A percentile compares a stretch with the other conserved stretches of the same genome.
These are phyloP conservation scores for Drosophila biarmipes DNA, from an alignment of 1,140 invertebrate genomes.

Conservation along the genomic window DNA sequence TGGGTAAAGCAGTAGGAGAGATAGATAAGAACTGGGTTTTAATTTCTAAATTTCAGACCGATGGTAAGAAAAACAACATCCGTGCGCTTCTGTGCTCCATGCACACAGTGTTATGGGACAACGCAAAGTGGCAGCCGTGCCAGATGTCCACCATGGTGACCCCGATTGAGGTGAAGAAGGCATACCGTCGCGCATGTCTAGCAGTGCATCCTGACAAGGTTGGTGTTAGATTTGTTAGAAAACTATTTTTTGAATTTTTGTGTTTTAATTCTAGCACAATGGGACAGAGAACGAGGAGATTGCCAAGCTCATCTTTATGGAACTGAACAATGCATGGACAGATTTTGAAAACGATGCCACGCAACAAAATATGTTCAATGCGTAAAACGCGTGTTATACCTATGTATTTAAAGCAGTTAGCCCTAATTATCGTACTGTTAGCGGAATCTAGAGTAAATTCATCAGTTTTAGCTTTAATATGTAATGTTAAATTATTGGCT, in stretches of 20 bases:
- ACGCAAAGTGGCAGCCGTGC: conserved; percentile 95
- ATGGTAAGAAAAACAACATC: conserved; percentile 98
- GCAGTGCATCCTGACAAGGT: conserved; percentile 99
- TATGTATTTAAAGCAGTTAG: conserved; percentile 39
- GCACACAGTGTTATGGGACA: conserved; percentile 97
- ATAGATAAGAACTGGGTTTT: background rate
- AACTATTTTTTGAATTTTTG: background rate
- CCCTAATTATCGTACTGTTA: conserved; percentile 38
- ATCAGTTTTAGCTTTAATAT: conserved; percentile 67
- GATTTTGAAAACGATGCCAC: conserved; percentile 97
- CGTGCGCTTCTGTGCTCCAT: conserved; percentile 97
- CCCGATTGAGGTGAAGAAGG: conserved; percentile 96
- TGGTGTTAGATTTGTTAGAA: conserved; percentile 38
- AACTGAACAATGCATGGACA: conserved; percentile 99
- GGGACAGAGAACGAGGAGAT: conserved; percentile 95
- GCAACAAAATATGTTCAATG: conserved; percentile 92
- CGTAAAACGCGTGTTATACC: conserved; percentile 58
- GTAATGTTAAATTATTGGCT: conserved; percentile 51
- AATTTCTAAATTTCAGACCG: conserved; percentile 87
- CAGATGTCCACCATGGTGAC: conserved; percentile 97
- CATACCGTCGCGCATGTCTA: conserved; percentile 97
- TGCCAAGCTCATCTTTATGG: conserved; percentile 99
- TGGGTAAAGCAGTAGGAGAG: conserved; percentile 86
- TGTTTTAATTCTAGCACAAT: conserved; percentile 89
- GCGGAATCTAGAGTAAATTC: conserved; percentile 67